A percentile compares a stretch with the other conserved stretches of the same genome.
Conservation (phyloP, 2,113 vertebrate genomes). For the Megaceryle maxima region DNA sequence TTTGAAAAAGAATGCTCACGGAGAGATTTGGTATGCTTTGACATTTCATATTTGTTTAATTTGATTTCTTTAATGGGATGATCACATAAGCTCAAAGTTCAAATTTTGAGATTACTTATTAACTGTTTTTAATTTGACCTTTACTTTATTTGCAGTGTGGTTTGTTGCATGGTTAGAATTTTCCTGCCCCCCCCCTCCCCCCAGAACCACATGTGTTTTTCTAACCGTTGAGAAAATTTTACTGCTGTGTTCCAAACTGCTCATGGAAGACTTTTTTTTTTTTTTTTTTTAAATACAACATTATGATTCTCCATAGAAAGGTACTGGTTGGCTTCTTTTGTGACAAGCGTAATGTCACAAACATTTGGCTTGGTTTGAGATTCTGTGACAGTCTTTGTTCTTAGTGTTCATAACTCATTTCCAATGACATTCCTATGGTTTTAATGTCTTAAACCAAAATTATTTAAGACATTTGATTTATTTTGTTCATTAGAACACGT, state of each 20-base stretch:
- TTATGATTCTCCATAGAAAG: not conserved
- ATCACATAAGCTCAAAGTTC: not conserved
- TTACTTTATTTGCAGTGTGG: not conserved
- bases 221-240: not conserved
- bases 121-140: constrained; percentile 56
- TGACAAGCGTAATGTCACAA: not conserved
- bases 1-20: not conserved
- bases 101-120: constrained; percentile 48
- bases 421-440: not conserved
- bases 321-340: not conserved
- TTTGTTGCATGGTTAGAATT: not conserved
- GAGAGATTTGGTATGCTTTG: not conserved
- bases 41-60: not conserved
- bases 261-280: not conserved
- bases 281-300: not conserved
- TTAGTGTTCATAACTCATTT: not conserved
- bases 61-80: not conserved
- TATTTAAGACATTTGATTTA: not conserved
- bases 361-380: constrained; percentile 8
- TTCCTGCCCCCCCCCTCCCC: not conserved
- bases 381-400: constrained; percentile 68
- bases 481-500: not conserved
- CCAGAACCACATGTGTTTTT: not conserved
- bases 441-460: not conserved
- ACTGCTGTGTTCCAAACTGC: not conserved